phyloP scores from a whole-genome alignment of 2,113 vertebrate genomes.

The Laticauda colubrina region DNA sequence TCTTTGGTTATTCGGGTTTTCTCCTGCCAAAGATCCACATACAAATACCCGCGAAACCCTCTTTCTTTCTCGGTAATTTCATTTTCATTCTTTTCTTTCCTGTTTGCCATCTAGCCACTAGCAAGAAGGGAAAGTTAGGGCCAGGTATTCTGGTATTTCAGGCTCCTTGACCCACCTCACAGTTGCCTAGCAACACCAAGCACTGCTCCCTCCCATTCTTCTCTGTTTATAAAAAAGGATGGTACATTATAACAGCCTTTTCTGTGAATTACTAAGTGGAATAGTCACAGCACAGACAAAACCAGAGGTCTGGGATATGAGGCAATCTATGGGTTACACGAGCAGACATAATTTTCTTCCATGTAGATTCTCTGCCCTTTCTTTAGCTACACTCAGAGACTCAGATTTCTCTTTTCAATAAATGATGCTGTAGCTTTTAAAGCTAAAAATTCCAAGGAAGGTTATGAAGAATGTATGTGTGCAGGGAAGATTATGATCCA shows the following conservation, averaged over 20 bases:
- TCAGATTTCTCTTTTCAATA: not conserved
- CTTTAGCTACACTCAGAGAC: not conserved
- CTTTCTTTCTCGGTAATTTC: not conserved
- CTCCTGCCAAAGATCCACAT: too few species aligned
- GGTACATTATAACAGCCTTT: not conserved
- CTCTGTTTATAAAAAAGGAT: not conserved
- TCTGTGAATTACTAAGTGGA: not conserved
- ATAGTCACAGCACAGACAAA: not conserved
- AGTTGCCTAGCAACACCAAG: conserved; percentile 8
- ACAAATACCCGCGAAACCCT: too few species aligned
- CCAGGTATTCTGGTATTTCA: not conserved
- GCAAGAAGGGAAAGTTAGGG: not conserved
- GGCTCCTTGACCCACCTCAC: not conserved
- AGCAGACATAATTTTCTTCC: not conserved
- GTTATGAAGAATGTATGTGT: not conserved
- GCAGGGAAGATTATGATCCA: not conserved
- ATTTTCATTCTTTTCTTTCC: not conserved
- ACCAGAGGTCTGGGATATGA: not conserved
- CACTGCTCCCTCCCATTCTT: not conserved
- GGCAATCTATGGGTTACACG: not conserved
- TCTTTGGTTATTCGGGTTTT: too few species aligned
- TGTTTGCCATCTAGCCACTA: not conserved
- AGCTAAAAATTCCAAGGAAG: not conserved
- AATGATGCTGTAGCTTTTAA: not conserved
- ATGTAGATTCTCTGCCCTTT: not conserved